Percentiles rank a stretch among this genome's conserved stretches.
Conservation (phyloP, 1,140 invertebrate genomes). For the Dysdera silvatica region DNA sequence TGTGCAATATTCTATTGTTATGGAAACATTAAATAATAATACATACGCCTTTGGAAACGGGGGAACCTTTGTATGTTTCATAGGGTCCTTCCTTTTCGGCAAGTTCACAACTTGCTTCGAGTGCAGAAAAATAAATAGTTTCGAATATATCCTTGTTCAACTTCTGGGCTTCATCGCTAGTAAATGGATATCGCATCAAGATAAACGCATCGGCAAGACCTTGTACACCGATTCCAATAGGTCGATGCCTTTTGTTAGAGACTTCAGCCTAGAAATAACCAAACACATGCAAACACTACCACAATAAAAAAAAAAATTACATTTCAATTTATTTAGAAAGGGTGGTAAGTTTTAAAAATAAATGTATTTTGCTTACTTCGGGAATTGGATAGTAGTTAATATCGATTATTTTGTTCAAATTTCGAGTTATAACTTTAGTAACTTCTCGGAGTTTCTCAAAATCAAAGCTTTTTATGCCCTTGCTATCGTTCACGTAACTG, state of each 20-base stretch:
- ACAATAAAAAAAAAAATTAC: background rate
- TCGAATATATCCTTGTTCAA: constrained; percentile 97
- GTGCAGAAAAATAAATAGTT: constrained; percentile 93
- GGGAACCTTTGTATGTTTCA: constrained; percentile 81
- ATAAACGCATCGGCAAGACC: constrained; percentile 95
- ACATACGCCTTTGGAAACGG: constrained; percentile 81
- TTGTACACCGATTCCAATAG: constrained; percentile 93
- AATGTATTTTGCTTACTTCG: constrained; percentile 54
- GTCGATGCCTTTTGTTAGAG: constrained; percentile 87
- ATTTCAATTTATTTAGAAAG: background rate
- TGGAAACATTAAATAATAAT: no score
- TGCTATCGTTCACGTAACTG: constrained; percentile 74
- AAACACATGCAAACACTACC: background rate
- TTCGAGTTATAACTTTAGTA: constrained; percentile 78
- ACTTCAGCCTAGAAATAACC: constrained; percentile 51
- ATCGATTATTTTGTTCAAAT: constrained; percentile 97
- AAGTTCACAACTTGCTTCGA: constrained; percentile 93
- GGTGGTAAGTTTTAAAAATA: background rate
- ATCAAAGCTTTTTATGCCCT: no score
- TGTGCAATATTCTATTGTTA: no score
- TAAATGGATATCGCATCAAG: constrained; percentile 85
- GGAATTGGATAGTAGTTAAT: constrained; percentile 91
- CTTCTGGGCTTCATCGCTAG: constrained; percentile 64
- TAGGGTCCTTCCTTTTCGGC: constrained; percentile 80
- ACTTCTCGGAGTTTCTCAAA: constrained; percentile 82